phyloP scores from a whole-genome alignment of 2,113 vertebrate genomes.

The Climacteris rufus region DNA sequence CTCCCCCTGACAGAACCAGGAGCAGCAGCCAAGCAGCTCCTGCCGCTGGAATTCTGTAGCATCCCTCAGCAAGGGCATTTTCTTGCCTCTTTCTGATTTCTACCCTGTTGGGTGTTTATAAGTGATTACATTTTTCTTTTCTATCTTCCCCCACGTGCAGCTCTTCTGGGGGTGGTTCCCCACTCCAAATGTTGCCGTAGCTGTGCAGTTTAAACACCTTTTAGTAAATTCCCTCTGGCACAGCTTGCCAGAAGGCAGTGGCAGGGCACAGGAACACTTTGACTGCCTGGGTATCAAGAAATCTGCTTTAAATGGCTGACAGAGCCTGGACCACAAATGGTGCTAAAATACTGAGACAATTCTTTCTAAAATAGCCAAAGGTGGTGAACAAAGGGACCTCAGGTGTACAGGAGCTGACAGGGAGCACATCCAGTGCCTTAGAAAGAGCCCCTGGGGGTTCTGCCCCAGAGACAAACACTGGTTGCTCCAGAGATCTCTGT shows the following conservation, averaged over 20 bases:
- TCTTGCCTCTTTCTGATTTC: neutral
- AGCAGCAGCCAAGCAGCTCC: neutral
- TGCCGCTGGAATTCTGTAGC: neutral
- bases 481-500: conserved; percentile 5
- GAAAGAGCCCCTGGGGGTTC: neutral
- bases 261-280: neutral
- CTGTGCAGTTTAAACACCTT: neutral
- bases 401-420: neutral
- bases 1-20: neutral
- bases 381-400: neutral
- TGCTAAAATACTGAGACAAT: neutral
- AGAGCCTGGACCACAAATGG: neutral
- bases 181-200: neutral
- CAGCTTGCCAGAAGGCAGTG: neutral
- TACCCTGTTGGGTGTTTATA: neutral
- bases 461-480: neutral
- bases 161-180: neutral
- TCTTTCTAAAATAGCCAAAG: neutral
- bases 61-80: neutral
- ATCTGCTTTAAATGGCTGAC: neutral
- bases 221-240: neutral
- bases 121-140: neutral
- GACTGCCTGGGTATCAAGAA: neutral
- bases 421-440: neutral
- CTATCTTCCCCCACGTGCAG: neutral